Base-by-base conservation (phyloP, 2,888 invertebrate genomes). In the Scaeva pyrastri region DNA sequence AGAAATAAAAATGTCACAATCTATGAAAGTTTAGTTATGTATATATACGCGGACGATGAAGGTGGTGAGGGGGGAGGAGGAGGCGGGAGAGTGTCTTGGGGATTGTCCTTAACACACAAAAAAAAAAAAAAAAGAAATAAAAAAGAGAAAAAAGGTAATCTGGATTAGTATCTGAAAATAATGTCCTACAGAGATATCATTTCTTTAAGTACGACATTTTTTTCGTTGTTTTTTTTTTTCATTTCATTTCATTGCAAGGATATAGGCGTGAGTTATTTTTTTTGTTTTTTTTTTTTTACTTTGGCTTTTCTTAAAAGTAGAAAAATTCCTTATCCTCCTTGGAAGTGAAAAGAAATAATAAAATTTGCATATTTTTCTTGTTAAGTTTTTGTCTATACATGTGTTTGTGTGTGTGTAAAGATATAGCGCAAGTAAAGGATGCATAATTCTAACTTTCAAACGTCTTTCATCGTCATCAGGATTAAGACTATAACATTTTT, bases 141-240 rank as follows among this genome's bases (percentile, higher is more conserved):
- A 14, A 31, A 16, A 4, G 0, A 89, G 89, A 90, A 90, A 89
- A 91, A 91, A 91, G 91, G 91, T 91, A 91, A 90, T 91, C 91
- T 90, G 91, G 91, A 91, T 91, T 91, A 91, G 91, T 91, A 90
- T 91, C 90, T 91, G 90, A 91, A 86, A 91, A 91, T 91, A 91
- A 91, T 91, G 91, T 91, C 91, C 91, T 91, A 91, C 91, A 91
- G 90, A 90, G 91, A 91, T 90, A 91, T 91, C 90, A 91, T 89
- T 91, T 89, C 89, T 88, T 89, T 88, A 86, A 21, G 39, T 21
- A 41, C n/a, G 39, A 41, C n/a, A 75, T 74, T 14, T 56, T 62
- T 60, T 64, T 55, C 64, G 71, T 52, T 68, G 45, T 39, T 58
- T 62, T 70, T 72, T 66, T 8, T 31, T 5, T 31, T 7, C 31